Evolutionary conservation across 2,797 vertebrate species (phyloP), one percentile per base, ranked within the genome.

Genomic region (Urophycis tenuis): DNA sequence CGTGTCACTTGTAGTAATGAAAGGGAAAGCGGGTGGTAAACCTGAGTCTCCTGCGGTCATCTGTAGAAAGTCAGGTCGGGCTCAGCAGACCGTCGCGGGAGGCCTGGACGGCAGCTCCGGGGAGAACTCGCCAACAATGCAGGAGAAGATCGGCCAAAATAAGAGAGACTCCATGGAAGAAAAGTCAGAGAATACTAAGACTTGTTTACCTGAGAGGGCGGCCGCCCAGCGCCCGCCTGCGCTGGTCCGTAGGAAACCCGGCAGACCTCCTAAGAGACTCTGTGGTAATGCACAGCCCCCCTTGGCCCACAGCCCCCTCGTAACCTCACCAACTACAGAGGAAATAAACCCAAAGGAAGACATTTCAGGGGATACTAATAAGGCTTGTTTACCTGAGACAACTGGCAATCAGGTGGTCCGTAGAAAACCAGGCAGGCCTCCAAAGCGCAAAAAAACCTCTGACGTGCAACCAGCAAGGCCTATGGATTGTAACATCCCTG

Each of bases 231-330:
- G n/a, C n/a, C n/a, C n/a, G n/a, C n/a, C n/a, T n/a, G n/a, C n/a
- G n/a, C n/a, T n/a, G n/a, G n/a, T n/a, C n/a, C n/a, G n/a, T n/a
- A n/a, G n/a, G n/a, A n/a, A n/a, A n/a, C n/a, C n/a, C n/a, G n/a
- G n/a, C 8, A 87, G 87, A 17, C 85, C 85, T 36, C 78, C 75
- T 19, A 91, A 88, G 83, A 85, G 76, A 72, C 14, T 2, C 0
- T 49, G 14, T 49, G 2, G 14, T 19, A 17, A 49, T 49, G 19
- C 41, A 49, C 14, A 19, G 15, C 41, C 41, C 17, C 3, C 41
- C 41, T 49, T 49, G 41, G 41, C 17, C 14, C 17, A 5, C 41
- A 1, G 29, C 71, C 32, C 32, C 71, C 17, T 35, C 36, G 32
- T 72, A 35, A 36, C 10, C 60, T 67, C 60, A 29, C 60, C 11